phyloP scores from a whole-genome alignment of 2,888 invertebrate species.

The Gasteruption jaculator region DNA sequence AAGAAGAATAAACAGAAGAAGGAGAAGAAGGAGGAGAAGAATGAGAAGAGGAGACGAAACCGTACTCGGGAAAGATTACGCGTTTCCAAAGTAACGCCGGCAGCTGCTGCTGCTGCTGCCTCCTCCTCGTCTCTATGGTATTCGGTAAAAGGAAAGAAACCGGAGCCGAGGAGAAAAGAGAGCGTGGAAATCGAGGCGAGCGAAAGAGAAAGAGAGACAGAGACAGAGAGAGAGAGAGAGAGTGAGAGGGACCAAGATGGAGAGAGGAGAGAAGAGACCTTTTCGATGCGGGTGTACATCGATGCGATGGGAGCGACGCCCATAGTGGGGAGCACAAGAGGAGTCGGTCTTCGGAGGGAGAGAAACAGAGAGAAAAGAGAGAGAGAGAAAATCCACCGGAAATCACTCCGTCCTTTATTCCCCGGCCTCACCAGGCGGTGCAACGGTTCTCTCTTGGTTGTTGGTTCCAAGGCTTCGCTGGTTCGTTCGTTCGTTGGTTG shows the following conservation, averaged over 20 bases:
- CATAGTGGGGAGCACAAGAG: conserved; percentile 8
- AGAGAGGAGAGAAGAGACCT: conserved; percentile 21
- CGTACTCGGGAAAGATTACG: conserved; percentile 11
- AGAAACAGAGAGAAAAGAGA: conserved; percentile 17
- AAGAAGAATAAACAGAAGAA: neutral
- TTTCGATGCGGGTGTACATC: too few relatives aligned
- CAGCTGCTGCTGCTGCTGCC: too few relatives aligned
- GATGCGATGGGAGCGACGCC: too few relatives aligned
- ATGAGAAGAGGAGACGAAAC: neutral
- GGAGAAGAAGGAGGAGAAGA: neutral
- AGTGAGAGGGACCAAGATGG: conserved; percentile 11
- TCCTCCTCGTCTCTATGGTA: too few relatives aligned
- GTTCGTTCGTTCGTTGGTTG: too few relatives aligned
- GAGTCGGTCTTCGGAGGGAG: conserved; percentile 16
- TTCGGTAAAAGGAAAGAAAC: conserved; percentile 2
- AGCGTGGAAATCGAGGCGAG: conserved; percentile 7
- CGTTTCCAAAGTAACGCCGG: conserved; percentile 13
- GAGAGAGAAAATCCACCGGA: conserved; percentile 32
- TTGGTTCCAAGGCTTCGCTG: too few relatives aligned
- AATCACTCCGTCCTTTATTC: conserved; percentile 40
- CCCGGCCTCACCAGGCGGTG: too few relatives aligned
- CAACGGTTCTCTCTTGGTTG: too few relatives aligned
- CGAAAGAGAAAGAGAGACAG: conserved; percentile 10
- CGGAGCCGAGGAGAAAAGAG: neutral
- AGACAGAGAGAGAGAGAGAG: conserved; percentile 14